Evolutionary conservation across 2,113 vertebrate species (phyloP), one percentile per base, ranked within the genome.

Genomic region (Gnathonemus longibarbis): DNA sequence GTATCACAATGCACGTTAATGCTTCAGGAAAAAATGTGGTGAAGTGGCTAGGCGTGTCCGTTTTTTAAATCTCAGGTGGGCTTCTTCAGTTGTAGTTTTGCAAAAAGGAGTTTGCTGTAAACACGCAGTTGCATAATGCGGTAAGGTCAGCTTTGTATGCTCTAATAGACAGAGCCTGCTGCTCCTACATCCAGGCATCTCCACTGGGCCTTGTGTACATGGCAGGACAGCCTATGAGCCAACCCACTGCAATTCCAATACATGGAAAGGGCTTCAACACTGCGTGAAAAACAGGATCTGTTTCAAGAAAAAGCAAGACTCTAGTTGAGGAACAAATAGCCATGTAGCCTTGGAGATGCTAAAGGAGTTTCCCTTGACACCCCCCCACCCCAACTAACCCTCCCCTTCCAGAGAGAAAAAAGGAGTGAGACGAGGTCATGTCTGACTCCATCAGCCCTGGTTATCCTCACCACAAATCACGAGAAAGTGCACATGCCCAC

Each of bases 391-490:
- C 88, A 31, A 5, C 17, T 39, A n/a, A 24, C 77, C 21, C 89
- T 7, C 49, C 5, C 17, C 49, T 52, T 15, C 62, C n/a, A 89
- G 39, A 70, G 53, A 86, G 84, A 49, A 84, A 35, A n/a, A 70
- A 31, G n/a, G 10, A 70, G 56, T 35, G 45, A 87, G 24, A 87
- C 21, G 77, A 70, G 88, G 88, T 84, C 53, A 91, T 42, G 27
- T 35, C 48, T 56, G 31, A n/a, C 50, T 46, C 31, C 49, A 53
- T 84, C 86, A 90, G 17, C 84, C 74, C 48, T 17, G 24, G 50
- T 84, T 88, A 90, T 27, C 66, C 17, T 88, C 74, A 49, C 70
- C 27, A 56, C 17, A 46, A 84, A 62, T 31, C 87, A 90, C 87
- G 46, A n/a, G 62, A 24, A 24, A 56, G 52, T 56, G 39, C 24